These are phyloP conservation scores for Brienomyrus longianalis DNA, from an alignment of 2,113 vertebrate species.

Conservation along the genomic window DNA sequence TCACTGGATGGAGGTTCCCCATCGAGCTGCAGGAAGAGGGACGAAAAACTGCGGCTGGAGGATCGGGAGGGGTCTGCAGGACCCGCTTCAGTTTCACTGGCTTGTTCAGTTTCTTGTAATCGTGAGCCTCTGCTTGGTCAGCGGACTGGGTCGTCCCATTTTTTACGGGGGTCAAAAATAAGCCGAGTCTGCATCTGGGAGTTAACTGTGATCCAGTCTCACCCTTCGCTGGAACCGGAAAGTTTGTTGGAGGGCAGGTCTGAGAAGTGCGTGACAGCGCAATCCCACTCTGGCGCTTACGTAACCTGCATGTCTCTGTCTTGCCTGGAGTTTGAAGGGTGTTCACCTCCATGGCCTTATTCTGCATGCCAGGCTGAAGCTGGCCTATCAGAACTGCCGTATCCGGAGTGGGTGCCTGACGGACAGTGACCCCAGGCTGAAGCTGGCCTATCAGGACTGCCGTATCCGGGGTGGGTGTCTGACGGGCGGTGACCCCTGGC, in stretches of 20 bases:
- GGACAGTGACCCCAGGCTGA: not conserved
- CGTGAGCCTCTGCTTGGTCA: not conserved
- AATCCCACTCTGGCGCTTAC: conserved; percentile 6
- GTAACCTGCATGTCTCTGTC: conserved; percentile 35
- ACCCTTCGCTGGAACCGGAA: not conserved
- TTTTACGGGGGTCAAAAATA: not conserved
- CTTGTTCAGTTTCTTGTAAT: not conserved
- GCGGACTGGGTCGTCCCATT: not conserved
- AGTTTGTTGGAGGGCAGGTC: not conserved
- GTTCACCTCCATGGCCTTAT: not conserved
- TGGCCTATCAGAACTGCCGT: not conserved
- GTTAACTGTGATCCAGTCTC: too few species aligned
- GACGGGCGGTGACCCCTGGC: not conserved
- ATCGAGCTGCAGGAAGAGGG: not conserved
- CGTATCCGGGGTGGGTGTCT: not conserved
- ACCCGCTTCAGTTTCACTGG: not conserved
- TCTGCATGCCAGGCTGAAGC: not conserved
- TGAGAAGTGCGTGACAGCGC: not conserved
- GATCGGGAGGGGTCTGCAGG: not conserved
- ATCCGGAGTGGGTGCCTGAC: not conserved
- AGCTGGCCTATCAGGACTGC: not conserved
- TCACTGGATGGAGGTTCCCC: not conserved
- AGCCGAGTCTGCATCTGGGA: not conserved
- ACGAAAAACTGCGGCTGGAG: not conserved
- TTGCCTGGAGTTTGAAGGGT: conserved; percentile 32